phyloP scores from a whole-genome alignment of 1,140 invertebrate genomes.

The Psix sp. region DNA sequence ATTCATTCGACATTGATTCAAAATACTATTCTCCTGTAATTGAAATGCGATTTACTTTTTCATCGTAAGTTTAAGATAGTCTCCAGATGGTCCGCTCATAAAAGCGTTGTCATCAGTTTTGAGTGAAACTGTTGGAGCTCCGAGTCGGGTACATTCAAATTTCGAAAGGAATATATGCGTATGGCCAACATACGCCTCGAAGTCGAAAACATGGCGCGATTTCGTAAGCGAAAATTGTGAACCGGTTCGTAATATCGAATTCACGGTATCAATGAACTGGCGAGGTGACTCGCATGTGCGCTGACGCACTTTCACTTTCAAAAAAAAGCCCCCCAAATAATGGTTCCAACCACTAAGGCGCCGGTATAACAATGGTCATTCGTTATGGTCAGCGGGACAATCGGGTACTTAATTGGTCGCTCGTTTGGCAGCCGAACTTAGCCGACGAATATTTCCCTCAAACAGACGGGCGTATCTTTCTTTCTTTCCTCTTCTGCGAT shows the following conservation, averaged over 20 bases:
- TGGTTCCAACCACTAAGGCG: constrained; percentile 31
- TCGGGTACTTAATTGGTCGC: no score
- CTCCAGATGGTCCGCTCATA: no score
- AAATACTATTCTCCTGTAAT: no score
- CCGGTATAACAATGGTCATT: constrained; percentile 9
- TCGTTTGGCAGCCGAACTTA: no score
- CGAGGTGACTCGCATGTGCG: constrained; percentile 56
- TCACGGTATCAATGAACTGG: constrained; percentile 66
- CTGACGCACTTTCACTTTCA: constrained; percentile 66
- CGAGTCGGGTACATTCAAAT: constrained; percentile 46
- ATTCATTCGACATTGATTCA: no score
- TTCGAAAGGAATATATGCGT: constrained; percentile 52
- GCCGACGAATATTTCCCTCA: no score
- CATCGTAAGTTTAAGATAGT: no score
- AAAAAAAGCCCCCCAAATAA: constrained; percentile 51
- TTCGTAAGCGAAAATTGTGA: constrained; percentile 66
- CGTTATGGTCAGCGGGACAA: no score
- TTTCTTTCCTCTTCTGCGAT: constrained; percentile 9
- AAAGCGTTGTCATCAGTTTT: neutral
- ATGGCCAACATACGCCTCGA: constrained; percentile 42
- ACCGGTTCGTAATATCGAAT: constrained; percentile 66
- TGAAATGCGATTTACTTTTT: no score
- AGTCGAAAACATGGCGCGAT: constrained; percentile 58
- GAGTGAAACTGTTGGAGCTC: neutral
- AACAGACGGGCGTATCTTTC: constrained; percentile 48